These are phyloP conservation scores for Steinernema carpocapsae DNA, from an alignment of 2,888 invertebrate genomes.

Conservation along the genomic window DNA sequence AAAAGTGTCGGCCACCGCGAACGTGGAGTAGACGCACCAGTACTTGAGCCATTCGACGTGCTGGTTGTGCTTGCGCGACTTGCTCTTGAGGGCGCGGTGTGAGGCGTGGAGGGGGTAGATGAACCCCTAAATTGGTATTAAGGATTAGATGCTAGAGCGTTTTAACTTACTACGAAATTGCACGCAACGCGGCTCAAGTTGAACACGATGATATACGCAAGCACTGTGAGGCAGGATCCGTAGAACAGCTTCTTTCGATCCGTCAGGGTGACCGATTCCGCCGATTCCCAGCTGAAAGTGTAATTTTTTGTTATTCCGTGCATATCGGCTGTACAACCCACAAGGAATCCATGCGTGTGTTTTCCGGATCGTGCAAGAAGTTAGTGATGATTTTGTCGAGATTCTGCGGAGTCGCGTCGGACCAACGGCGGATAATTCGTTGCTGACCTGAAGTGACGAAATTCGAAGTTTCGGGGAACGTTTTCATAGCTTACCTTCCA, in stretches of 20 bases:
- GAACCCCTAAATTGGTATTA: background rate
- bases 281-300: conserved; percentile 2
- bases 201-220: background rate
- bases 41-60: conserved; percentile 18
- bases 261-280: background rate
- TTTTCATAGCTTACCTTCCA: background rate
- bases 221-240: background rate
- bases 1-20: conserved; percentile 9
- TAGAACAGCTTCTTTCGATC: conserved; percentile 12
- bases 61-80: background rate
- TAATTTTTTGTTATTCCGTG: background rate
- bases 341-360: conserved; percentile 4
- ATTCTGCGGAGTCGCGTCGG: conserved; percentile 18
- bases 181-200: conserved; percentile 22
- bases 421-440: conserved; percentile 24
- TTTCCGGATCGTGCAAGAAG: conserved; percentile 17
- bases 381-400: conserved; percentile 24
- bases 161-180: conserved; percentile 8
- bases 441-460: background rate
- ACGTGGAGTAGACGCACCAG: conserved; percentile 26
- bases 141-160: background rate
- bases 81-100: conserved; percentile 21
- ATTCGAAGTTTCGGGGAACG: background rate
- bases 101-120: conserved; percentile 26
- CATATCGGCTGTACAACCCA: background rate